phyloP scores from a whole-genome alignment of 1,140 invertebrate genomes.

The Drosophila equinoxialis region DNA sequence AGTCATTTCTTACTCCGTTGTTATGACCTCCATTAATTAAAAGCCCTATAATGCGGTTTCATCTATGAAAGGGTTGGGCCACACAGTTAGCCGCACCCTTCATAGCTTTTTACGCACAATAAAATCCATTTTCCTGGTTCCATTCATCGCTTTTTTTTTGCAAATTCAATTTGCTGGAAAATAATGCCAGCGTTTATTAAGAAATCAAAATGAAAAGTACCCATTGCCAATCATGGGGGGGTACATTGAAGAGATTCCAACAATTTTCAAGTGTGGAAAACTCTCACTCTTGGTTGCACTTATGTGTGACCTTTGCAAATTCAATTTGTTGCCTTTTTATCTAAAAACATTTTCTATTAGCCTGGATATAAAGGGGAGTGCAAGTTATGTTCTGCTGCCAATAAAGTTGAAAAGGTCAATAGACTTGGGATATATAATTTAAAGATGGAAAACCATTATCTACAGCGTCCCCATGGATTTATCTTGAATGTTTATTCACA shows the following conservation, averaged over 20 bases:
- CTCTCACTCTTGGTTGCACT: constrained; percentile 61
- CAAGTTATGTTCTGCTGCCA: neutral
- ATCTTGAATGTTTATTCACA: constrained; percentile 5
- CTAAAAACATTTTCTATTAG: constrained; percentile 78
- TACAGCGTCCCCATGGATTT: constrained; percentile 5
- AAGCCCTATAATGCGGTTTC: constrained; percentile 71
- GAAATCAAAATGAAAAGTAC: constrained; percentile 61
- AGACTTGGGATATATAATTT: neutral
- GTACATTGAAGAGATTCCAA: constrained; percentile 42
- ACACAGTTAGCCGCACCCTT: constrained; percentile 44
- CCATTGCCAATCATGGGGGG: neutral
- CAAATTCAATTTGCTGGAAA: constrained; percentile 73
- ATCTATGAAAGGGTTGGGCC: constrained; percentile 56
- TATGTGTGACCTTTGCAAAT: constrained; percentile 80
- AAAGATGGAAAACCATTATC: neutral
- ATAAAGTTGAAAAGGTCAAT: constrained; percentile 23
- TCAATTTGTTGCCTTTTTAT: constrained; percentile 81
- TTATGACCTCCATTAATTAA: constrained; percentile 61
- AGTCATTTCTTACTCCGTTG: constrained; percentile 33
- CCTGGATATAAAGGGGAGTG: constrained; percentile 4
- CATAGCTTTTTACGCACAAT: constrained; percentile 60
- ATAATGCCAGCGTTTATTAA: constrained; percentile 43
- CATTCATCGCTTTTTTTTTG: constrained; percentile 30
- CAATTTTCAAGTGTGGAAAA: constrained; percentile 33
- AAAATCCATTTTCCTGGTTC: constrained; percentile 38